Evolutionary conservation across 2,888 invertebrate genomes (phyloP).

Genomic region (Graphium colonna): DNA sequence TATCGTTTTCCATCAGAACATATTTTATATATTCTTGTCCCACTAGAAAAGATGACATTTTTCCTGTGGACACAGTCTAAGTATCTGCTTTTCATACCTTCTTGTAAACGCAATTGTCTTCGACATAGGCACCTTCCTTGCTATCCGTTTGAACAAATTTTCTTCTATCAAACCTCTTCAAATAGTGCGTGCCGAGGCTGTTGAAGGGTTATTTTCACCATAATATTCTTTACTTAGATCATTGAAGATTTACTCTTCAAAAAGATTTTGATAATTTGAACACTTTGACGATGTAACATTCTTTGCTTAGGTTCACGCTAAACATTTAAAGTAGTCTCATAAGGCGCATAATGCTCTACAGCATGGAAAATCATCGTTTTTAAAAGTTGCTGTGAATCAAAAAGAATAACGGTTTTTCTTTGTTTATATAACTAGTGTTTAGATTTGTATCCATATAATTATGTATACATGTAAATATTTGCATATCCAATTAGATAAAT

Average conservation of each 20-base stretch:
- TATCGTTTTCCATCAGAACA: too few relatives aligned
- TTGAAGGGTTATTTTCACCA: too few relatives aligned
- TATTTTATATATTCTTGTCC: too few relatives aligned
- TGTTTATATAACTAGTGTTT: too few relatives aligned
- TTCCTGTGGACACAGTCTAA: constrained; percentile 17
- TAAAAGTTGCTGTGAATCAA: constrained; percentile 4
- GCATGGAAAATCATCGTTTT: background rate
- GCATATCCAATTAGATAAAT: too few relatives aligned
- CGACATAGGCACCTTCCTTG: background rate
- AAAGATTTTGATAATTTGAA: background rate
- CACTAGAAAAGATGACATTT: constrained; percentile 11
- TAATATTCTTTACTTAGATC: too few relatives aligned
- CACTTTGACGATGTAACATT: background rate
- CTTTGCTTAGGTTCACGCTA: background rate
- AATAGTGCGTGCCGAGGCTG: constrained; percentile 24
- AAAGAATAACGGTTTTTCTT: too few relatives aligned
- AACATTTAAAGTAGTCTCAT: background rate
- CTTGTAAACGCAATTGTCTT: constrained; percentile 16
- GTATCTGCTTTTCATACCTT: constrained; percentile 15
- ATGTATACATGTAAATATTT: too few relatives aligned
- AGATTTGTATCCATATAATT: too few relatives aligned
- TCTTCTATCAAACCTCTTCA: background rate
- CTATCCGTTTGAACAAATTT: background rate
- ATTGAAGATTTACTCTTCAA: background rate
- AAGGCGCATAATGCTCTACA: background rate